These are phyloP conservation scores for Sebastes nivosus DNA, from an alignment of 2,797 vertebrate genomes.

Conservation along the genomic window DNA sequence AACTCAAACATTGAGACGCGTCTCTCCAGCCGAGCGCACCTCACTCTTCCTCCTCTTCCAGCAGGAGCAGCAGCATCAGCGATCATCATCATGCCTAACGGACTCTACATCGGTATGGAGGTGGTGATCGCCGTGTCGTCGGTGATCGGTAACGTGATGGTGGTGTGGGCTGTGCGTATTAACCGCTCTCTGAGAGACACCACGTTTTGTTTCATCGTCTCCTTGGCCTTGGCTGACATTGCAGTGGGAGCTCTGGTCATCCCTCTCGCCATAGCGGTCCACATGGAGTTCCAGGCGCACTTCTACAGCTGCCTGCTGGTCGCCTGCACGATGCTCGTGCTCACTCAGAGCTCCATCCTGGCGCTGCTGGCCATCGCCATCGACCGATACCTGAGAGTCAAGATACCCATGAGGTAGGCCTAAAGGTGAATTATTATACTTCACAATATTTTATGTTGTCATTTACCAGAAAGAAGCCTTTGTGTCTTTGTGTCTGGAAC, in stretches of 20 bases:
- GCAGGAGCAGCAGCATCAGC: not conserved
- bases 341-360: slow-evolving; percentile 95
- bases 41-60: not conserved
- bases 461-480: not conserved
- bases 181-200: slow-evolving; percentile 91
- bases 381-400: slow-evolving; percentile 93
- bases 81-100: no score
- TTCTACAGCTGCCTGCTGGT: slow-evolving; percentile 93
- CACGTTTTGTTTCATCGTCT: slow-evolving; percentile 95
- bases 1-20: slow-evolving; percentile 41
- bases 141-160: slow-evolving; percentile 93
- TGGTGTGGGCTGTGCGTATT: slow-evolving; percentile 93
- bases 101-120: slow-evolving; percentile 87
- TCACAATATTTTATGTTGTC: slow-evolving; percentile 14
- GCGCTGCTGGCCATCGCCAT: slow-evolving; percentile 93
- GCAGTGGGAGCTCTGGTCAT: slow-evolving; percentile 93
- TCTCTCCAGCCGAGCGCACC: slow-evolving; percentile 46
- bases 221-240: slow-evolving; percentile 92
- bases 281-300: slow-evolving; percentile 86
- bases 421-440: slow-evolving; percentile 58
- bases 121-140: slow-evolving; percentile 91
- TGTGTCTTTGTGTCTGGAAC: not conserved
- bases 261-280: slow-evolving; percentile 92
- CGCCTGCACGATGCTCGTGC: slow-evolving; percentile 91
- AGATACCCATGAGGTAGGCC: slow-evolving; percentile 92